These are phyloP conservation scores for Embiotoca jacksoni DNA, from an alignment of 2,113 vertebrate species.

Conservation along the genomic window DNA sequence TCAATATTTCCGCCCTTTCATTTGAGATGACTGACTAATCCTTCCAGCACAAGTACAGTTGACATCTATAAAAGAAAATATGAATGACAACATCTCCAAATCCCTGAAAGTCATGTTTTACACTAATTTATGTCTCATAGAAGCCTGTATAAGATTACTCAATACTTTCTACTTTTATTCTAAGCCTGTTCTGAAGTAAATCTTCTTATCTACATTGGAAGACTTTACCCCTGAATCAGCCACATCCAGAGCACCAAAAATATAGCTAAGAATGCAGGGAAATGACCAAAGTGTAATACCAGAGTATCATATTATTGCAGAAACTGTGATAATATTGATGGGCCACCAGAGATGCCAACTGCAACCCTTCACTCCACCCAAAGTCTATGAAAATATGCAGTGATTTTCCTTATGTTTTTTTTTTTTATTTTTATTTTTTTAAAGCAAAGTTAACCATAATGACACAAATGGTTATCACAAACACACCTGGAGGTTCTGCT, in stretches of 20 bases:
- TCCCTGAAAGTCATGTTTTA: neutral
- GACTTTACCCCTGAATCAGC: constrained; percentile 10
- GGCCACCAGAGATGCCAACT: constrained; percentile 9
- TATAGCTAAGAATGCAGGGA: constrained; percentile 3
- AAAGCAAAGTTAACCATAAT: no score
- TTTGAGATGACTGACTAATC: neutral
- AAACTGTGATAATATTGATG: constrained; percentile 31
- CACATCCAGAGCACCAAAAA: neutral
- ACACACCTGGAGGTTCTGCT: neutral
- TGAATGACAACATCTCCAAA: neutral
- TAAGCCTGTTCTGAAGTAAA: neutral
- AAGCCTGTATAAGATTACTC: neutral
- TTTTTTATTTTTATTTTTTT: no score
- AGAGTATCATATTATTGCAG: constrained; percentile 39
- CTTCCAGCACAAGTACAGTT: neutral
- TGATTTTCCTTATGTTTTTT: no score
- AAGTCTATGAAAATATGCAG: no score
- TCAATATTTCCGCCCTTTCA: no score
- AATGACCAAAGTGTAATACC: constrained; percentile 31
- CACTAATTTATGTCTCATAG: neutral
- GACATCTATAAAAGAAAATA: neutral
- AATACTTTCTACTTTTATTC: neutral
- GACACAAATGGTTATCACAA: neutral
- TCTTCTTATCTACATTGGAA: neutral
- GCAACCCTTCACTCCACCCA: constrained; percentile 2